Conservation (phyloP, 2,888 invertebrate species). For the Agriotes lineatus region DNA sequence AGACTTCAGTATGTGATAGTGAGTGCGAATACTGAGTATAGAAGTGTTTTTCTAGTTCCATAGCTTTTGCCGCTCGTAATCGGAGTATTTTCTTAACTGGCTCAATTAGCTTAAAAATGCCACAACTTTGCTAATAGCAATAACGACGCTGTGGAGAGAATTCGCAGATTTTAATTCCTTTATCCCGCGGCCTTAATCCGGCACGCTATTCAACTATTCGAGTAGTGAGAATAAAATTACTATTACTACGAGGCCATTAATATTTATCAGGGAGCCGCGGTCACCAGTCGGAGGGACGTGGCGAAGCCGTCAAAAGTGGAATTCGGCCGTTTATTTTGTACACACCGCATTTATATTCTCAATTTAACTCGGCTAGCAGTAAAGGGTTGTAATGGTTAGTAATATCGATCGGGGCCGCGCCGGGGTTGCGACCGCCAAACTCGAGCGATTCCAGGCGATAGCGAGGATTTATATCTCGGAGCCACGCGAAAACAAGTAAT, state of each 20-base stretch:
- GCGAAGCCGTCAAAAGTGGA: slow-evolving; percentile 25
- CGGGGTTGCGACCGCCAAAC: slow-evolving; percentile 38
- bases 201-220: no score
- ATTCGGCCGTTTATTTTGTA: slow-evolving; percentile 40
- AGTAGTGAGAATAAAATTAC: no score
- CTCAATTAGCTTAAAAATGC: no score
- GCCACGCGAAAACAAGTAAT: slow-evolving; percentile 53
- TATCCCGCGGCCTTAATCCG: no score
- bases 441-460: slow-evolving; percentile 41
- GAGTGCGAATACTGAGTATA: no score
- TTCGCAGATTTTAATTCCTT: no score
- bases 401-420: slow-evolving; percentile 48
- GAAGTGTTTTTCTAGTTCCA: no score
- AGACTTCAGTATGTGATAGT: no score
- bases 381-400: slow-evolving; percentile 53
- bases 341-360: slow-evolving; percentile 55
- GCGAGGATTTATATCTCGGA: slow-evolving; percentile 50
- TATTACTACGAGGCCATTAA: background rate
- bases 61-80: no score
- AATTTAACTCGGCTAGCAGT: slow-evolving; percentile 53
- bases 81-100: no score
- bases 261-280: background rate
- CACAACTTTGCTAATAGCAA: no score
- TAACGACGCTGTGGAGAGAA: no score
- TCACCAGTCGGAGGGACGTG: background rate